A percentile compares a stretch with the other conserved stretches of the same genome.
These are phyloP conservation scores for Sminthurinus aureus DNA, from an alignment of 2,888 invertebrate species.

Conservation along the genomic window DNA sequence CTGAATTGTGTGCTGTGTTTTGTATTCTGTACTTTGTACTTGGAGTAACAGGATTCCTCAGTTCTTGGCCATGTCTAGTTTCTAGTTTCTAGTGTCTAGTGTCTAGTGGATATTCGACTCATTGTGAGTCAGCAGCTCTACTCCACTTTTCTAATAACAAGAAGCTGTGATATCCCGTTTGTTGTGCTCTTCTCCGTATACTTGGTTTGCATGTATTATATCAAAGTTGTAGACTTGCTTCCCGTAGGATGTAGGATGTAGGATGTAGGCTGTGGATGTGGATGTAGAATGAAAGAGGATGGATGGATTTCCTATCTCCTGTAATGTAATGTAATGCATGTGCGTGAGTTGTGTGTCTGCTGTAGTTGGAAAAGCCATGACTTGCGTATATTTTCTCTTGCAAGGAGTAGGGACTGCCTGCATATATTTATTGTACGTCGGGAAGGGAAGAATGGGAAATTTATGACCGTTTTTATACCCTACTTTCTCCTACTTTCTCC, in stretches of 20 bases:
- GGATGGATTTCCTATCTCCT: neutral
- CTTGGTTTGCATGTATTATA: too few species aligned
- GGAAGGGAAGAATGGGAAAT: slow-evolving; percentile 15
- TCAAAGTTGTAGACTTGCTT: too few species aligned
- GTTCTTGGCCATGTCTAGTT: neutral
- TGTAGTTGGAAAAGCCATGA: neutral
- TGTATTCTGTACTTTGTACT: too few species aligned
- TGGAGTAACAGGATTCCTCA: neutral
- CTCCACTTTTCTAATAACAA: too few species aligned
- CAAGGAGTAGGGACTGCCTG: neutral
- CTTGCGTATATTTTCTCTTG: neutral
- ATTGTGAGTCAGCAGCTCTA: too few species aligned
- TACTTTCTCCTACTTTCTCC: neutral
- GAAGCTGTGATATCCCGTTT: too few species aligned
- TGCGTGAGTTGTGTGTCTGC: neutral
- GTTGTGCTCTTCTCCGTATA: too few species aligned
- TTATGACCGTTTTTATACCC: slow-evolving; percentile 9
- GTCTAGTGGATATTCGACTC: too few species aligned
- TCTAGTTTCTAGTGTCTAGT: neutral
- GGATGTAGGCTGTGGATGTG: neutral
- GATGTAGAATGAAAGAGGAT: neutral
- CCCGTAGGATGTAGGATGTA: too few species aligned
- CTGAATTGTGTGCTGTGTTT: too few species aligned
- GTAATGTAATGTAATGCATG: neutral
- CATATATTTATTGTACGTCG: slow-evolving; percentile 17